A percentile compares a stretch with the other conserved stretches of the same genome.
phyloP scores from a whole-genome alignment of 1,140 invertebrate genomes.

The Akabosia matsudoensis region DNA sequence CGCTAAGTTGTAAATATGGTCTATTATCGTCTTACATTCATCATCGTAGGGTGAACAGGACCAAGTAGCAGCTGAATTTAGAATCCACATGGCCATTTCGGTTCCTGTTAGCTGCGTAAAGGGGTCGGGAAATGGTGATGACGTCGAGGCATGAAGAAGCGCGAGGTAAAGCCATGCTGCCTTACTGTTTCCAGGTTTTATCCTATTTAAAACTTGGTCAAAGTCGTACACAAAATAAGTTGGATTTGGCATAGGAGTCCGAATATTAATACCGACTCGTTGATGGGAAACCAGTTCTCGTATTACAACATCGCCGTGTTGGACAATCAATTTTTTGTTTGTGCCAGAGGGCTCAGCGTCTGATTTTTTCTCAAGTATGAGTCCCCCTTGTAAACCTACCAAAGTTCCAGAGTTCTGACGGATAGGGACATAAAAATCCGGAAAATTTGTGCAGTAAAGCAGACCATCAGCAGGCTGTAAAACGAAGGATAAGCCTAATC shows the following conservation, averaged over 20 bases:
- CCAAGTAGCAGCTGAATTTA: constrained; percentile 32
- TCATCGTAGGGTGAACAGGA: constrained; percentile 30
- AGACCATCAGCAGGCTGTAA: background rate
- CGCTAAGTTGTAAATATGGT: constrained; percentile 8
- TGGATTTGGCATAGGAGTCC: background rate
- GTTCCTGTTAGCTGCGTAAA: constrained; percentile 38
- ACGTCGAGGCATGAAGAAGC: constrained; percentile 24
- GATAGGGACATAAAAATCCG: background rate
- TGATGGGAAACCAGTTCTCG: background rate
- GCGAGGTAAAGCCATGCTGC: constrained; percentile 36
- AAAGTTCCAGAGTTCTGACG: background rate
- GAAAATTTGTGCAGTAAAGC: background rate
- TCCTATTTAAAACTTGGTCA: constrained; percentile 23
- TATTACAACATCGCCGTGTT: constrained; percentile 20
- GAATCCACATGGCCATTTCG: constrained; percentile 32
- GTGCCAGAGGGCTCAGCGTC: background rate
- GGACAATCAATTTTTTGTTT: constrained; percentile 22
- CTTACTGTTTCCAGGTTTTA: constrained; percentile 29
- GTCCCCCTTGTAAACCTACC: background rate
- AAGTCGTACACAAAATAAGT: constrained; percentile 35
- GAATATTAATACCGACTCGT: background rate
- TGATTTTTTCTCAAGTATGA: background rate
- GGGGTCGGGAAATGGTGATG: constrained; percentile 31
- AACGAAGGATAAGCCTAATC: background rate
- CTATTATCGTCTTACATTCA: constrained; percentile 16